A percentile compares a stretch with the other conserved stretches of the same genome.
Conservation (phyloP, 2,888 invertebrate species). For the Aphrophora alni region DNA sequence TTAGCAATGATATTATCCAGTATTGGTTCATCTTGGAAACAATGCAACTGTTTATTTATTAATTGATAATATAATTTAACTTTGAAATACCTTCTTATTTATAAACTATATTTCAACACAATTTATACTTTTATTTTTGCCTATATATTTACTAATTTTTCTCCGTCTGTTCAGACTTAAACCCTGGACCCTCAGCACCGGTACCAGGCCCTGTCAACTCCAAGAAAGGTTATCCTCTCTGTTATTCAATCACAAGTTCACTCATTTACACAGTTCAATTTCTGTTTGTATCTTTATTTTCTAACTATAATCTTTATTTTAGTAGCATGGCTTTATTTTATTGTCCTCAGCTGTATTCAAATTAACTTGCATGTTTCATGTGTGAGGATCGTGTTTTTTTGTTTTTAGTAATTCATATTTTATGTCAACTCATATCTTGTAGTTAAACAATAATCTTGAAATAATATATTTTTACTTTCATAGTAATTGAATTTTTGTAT, state of each 20-base stretch:
- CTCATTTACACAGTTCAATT: not conserved
- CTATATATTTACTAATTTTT: constrained; percentile 35
- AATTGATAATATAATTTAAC: not conserved
- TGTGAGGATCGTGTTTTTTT: too few relatives aligned
- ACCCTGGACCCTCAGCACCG: constrained; percentile 34
- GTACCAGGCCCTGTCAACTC: constrained; percentile 34
- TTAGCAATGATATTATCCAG: too few relatives aligned
- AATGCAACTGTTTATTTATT: not conserved
- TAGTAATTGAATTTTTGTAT: too few relatives aligned
- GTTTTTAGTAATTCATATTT: too few relatives aligned
- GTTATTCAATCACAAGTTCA: not conserved
- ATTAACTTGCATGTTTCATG: too few relatives aligned
- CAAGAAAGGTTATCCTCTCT: constrained; percentile 40
- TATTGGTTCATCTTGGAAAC: too few relatives aligned
- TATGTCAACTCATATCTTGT: too few relatives aligned
- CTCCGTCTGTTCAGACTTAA: constrained; percentile 40
- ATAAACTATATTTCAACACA: not conserved
- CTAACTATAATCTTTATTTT: not conserved
- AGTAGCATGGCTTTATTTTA: not conserved
- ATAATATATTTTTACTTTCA: too few relatives aligned
- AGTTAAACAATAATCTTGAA: too few relatives aligned
- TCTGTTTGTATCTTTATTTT: not conserved
- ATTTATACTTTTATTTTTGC: not conserved
- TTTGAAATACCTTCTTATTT: not conserved
- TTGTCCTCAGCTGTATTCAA: not conserved